phyloP scores from a whole-genome alignment of 1,140 invertebrate species.

The Polypedilum pembai region DNA sequence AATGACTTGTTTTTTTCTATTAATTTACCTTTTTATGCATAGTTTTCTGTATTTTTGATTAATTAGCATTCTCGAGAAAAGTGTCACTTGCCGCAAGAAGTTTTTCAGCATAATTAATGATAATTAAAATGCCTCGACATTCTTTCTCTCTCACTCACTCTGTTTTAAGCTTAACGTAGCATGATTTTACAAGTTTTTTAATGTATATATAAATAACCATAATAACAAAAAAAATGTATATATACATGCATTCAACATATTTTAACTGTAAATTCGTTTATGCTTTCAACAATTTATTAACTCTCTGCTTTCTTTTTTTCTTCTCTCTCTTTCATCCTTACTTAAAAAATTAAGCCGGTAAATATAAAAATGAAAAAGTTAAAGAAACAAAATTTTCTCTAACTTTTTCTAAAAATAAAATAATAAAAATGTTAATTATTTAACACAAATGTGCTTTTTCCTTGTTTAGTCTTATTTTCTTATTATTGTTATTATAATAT shows the following conservation, averaged over 20 bases:
- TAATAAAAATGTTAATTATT: too few relatives aligned
- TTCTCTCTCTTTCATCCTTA: not conserved
- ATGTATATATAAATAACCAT: not conserved
- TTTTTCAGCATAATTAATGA: not conserved
- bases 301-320: not conserved
- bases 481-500: too few relatives aligned
- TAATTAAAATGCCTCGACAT: not conserved
- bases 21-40: not conserved
- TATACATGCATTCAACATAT: not conserved
- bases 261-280: not conserved
- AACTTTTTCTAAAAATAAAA: too few relatives aligned
- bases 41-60: not conserved
- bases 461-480: too few relatives aligned
- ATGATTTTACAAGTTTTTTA: not conserved
- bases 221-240: too few relatives aligned
- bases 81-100: constrained; percentile 2
- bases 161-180: not conserved
- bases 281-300: constrained; percentile 19
- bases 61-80: constrained; percentile 6
- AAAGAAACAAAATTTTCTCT: too few relatives aligned
- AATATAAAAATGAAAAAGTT: not conserved
- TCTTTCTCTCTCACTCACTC: not conserved
- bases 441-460: too few relatives aligned
- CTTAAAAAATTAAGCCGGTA: not conserved
- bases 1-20: not conserved